Evolutionary conservation across 2,113 vertebrate species (phyloP).

Genomic region (Chaetura pelagica): DNA sequence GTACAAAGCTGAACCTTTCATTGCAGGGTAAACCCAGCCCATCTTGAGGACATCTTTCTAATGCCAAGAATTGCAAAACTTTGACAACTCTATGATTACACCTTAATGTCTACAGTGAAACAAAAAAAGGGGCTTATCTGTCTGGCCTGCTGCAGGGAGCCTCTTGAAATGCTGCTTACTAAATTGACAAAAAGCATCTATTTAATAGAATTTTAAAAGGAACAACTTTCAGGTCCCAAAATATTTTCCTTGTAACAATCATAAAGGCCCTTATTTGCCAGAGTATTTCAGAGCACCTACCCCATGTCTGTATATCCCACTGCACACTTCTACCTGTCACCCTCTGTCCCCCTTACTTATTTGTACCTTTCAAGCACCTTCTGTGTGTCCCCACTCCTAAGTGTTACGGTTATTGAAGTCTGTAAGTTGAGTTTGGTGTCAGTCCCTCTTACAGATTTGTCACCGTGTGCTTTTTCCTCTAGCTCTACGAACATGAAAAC

Average conservation of each 20-base stretch:
- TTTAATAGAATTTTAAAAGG: not conserved
- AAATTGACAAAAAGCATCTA: not conserved
- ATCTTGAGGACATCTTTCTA: rapidly evolving
- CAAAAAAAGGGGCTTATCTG: not conserved
- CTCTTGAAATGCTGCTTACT: not conserved
- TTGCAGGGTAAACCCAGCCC: not conserved
- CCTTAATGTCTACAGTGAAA: not conserved
- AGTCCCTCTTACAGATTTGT: not conserved
- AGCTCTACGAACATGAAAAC: not conserved
- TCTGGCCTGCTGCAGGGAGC: not conserved
- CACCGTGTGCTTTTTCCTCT: not conserved
- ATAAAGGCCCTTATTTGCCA: not conserved
- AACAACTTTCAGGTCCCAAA: not conserved
- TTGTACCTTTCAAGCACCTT: not conserved
- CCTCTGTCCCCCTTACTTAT: not conserved
- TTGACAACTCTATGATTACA: not conserved
- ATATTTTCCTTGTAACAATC: not conserved
- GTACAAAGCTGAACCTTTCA: not conserved
- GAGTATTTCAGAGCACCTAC: not conserved
- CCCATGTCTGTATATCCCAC: rapidly evolving
- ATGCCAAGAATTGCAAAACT: not conserved
- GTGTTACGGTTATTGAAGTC: not conserved
- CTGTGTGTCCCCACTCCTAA: rapidly evolving
- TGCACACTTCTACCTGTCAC: rapidly evolving
- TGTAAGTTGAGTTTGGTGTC: not conserved